phyloP scores from a whole-genome alignment of 2,797 vertebrate species.

The Phrynocephalus guinanensis region DNA sequence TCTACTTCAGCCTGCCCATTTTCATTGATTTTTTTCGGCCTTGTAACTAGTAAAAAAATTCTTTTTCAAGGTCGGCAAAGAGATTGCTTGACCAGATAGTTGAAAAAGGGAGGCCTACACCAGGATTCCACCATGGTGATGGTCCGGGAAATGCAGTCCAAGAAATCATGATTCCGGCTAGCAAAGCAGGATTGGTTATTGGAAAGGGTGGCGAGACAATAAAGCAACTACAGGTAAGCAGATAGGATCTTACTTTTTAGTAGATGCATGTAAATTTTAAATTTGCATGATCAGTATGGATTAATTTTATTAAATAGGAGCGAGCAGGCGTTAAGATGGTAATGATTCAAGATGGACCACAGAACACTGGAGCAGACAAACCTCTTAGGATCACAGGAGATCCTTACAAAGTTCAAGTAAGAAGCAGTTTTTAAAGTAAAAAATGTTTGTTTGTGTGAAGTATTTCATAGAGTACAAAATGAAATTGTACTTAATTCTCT shows the following conservation, averaged over 20 bases:
- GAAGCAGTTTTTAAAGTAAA: constrained; percentile 32
- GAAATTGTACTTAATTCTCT: background rate
- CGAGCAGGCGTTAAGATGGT: constrained; percentile 99
- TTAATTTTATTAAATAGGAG: constrained; percentile 81
- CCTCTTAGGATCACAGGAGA: constrained; percentile 98
- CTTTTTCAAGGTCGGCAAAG: constrained; percentile 87
- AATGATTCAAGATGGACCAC: constrained; percentile 99
- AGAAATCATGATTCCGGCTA: constrained; percentile 97
- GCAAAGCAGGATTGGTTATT: constrained; percentile 97
- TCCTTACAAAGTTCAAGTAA: constrained; percentile 98
- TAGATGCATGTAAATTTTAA: constrained; percentile 20
- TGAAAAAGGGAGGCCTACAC: constrained; percentile 94
- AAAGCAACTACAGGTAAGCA: constrained; percentile 93
- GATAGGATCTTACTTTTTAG: background rate
- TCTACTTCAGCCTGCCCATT: background rate
- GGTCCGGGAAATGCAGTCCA: constrained; percentile 95
- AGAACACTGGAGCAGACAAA: constrained; percentile 98
- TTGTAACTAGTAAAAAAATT: background rate
- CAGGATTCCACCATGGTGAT: constrained; percentile 94
- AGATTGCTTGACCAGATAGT: constrained; percentile 95
- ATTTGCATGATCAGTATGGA: constrained; percentile 30
- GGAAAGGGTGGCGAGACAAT: constrained; percentile 99
- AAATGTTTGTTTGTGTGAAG: background rate
- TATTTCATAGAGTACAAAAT: background rate
- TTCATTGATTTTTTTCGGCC: background rate